A percentile compares a stretch with the other conserved stretches of the same genome.
phyloP scores from a whole-genome alignment of 2,797 vertebrate species.

The Botia kubotai region DNA sequence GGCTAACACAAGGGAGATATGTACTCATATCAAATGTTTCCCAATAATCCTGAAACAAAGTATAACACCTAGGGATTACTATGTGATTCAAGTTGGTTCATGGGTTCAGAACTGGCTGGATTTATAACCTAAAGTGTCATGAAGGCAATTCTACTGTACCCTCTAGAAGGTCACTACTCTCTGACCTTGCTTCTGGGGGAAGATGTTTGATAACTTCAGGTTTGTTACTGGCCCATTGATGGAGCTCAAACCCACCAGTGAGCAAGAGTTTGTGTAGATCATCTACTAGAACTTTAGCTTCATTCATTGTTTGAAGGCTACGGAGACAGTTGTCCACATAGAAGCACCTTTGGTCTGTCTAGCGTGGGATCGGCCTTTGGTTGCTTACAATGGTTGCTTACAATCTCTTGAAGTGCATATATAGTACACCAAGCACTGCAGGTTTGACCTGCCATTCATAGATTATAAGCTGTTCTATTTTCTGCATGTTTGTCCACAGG shows the following conservation, averaged over 20 bases:
- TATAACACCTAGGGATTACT: background rate
- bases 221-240: background rate
- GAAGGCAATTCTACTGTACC: background rate
- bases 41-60: background rate
- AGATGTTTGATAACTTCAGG: constrained; percentile 6
- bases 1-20: background rate
- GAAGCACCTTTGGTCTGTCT: background rate
- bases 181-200: constrained; percentile 4
- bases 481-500: constrained; percentile 6
- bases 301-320: background rate
- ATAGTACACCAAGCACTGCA: constrained; percentile 6
- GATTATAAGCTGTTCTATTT: background rate
- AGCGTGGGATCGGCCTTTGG: background rate
- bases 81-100: background rate
- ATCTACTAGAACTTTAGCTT: background rate
- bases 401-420: background rate
- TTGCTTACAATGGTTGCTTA: background rate
- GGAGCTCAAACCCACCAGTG: background rate
- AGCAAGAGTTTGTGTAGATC: background rate
- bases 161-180: constrained; percentile 5
- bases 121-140: background rate
- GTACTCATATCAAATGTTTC: background rate
- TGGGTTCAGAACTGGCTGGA: background rate
- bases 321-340: constrained; percentile 13
- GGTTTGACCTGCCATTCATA: background rate